Evolutionary conservation across 2,888 invertebrate species (phyloP), one percentile per base, ranked within the genome.

Genomic region (Globia sparganii): DNA sequence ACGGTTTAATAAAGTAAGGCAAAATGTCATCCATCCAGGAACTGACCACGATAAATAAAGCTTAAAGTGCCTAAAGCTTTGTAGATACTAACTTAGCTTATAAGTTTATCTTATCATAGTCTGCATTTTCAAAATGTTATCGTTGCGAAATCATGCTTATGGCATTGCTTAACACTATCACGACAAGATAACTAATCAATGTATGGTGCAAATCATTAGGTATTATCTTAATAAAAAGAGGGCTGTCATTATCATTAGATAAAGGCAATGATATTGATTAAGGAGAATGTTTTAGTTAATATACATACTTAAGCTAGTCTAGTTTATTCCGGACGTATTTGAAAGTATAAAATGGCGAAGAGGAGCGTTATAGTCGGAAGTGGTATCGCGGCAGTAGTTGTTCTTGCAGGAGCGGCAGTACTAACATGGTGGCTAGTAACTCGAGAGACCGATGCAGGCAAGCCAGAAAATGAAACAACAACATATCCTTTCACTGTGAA

Each of bases 351-450:
- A 75, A 88, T 92, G 91, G 77, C 69, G 49, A 91, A 88, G 49
- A 91, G 71, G 75, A 84, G 87, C 25, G 66, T 89, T 31, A 77
- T 92, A 83, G 64, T 86, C 37, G 84, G 88, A 21, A 88, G 90
- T 49, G 88, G 91, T 61, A 72, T 88, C 21, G 85, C 81, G 0
- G 88, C 73, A 0, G 59, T 87, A 11, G 77, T 88, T 4, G 78
- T 91, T 11, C 90, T 90, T 0, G 87, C 91, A 0, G 94, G 93
- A 0, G 64, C 92, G 1, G 90, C 87, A 15, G 91, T 90, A 0
- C 77, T 94, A 1, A 93, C 91, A 75, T 94, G 93, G 93, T 93
- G 92, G 93, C 73, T 93, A 65, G 88, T 93, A 8, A 84, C 89
- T 0, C 81, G 81, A 9, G 75, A 86, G 6, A 83, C 79, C 4